phyloP scores from a whole-genome alignment of 2,113 vertebrate species.

The Falco punctatus region DNA sequence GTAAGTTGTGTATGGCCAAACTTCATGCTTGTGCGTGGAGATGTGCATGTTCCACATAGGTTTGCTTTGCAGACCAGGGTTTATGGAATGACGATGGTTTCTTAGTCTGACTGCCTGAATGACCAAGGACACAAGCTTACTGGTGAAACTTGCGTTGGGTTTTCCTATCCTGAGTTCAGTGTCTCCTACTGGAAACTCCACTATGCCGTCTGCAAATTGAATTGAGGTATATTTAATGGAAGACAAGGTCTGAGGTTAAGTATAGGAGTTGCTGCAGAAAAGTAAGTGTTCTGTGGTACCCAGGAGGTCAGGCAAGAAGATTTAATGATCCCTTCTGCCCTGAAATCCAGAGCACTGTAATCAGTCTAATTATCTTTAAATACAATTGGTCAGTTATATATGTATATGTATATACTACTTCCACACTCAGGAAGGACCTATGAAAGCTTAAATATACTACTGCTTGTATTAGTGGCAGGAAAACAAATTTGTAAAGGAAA shows the following conservation, averaged over 20 bases:
- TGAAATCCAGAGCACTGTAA: background rate
- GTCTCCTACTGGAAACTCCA: background rate
- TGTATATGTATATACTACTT: too few relatives aligned
- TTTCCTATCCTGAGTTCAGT: background rate
- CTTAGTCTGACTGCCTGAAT: too few relatives aligned
- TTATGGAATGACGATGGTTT: background rate
- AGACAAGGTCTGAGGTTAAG: background rate
- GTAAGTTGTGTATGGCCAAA: background rate
- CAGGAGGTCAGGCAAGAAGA: background rate
- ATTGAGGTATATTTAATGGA: background rate
- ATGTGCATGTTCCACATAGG: background rate
- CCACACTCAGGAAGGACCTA: background rate
- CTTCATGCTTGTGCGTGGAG: background rate
- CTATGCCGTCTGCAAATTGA: background rate
- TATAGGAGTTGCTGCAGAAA: background rate
- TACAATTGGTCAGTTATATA: background rate
- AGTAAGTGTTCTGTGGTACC: background rate
- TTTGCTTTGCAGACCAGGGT: background rate
- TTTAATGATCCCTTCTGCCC: background rate
- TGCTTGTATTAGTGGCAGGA: background rate
- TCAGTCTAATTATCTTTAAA: background rate
- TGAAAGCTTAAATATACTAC: background rate
- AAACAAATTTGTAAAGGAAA: slow-evolving; percentile 30
- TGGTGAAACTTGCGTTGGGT: too few relatives aligned
- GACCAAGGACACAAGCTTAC: background rate